Conservation (phyloP, 2,888 invertebrate genomes). For the Osmoderma eremita region DNA sequence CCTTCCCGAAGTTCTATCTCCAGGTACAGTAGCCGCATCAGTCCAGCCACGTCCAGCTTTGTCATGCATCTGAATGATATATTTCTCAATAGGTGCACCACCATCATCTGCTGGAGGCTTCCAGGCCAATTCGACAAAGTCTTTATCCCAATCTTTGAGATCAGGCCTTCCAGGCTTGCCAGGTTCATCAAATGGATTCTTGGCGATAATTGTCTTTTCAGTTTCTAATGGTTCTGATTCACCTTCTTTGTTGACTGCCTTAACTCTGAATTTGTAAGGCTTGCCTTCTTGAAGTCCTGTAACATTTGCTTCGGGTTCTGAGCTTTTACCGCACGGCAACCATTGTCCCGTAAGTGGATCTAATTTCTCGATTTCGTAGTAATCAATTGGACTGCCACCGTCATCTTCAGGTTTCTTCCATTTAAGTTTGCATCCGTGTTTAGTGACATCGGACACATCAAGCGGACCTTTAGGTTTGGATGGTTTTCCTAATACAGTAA, state of each 20-base stretch:
- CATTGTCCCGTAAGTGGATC: conserved; percentile 93
- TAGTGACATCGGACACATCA: conserved; percentile 87
- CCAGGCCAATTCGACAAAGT: conserved; percentile 96
- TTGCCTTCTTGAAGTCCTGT: conserved; percentile 92
- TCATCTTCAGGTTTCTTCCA: conserved; percentile 97
- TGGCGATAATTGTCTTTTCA: conserved; percentile 93
- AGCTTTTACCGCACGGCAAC: conserved; percentile 90
- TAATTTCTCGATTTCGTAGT: conserved; percentile 95
- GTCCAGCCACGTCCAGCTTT: conserved; percentile 88
- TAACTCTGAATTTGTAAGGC: conserved; percentile 97
- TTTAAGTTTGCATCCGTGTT: conserved; percentile 89
- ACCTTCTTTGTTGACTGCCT: conserved; percentile 98
- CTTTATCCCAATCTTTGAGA: conserved; percentile 93
- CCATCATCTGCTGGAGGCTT: conserved; percentile 90
- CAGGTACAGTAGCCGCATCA: conserved; percentile 81
- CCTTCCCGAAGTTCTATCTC: conserved; percentile 79
- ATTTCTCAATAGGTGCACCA: conserved; percentile 96
- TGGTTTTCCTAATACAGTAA: conserved; percentile 83
- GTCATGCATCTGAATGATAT: conserved; percentile 93
- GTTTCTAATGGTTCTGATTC: conserved; percentile 96
- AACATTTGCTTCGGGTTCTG: conserved; percentile 85
- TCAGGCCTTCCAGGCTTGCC: conserved; percentile 92
- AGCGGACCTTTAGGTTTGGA: conserved; percentile 86
- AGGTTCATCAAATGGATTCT: conserved; percentile 98
- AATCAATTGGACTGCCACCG: conserved; percentile 92